Evolutionary conservation across 2,888 invertebrate genomes (phyloP), one percentile per base, ranked within the genome.

Genomic region (Machimus rusticus): DNA sequence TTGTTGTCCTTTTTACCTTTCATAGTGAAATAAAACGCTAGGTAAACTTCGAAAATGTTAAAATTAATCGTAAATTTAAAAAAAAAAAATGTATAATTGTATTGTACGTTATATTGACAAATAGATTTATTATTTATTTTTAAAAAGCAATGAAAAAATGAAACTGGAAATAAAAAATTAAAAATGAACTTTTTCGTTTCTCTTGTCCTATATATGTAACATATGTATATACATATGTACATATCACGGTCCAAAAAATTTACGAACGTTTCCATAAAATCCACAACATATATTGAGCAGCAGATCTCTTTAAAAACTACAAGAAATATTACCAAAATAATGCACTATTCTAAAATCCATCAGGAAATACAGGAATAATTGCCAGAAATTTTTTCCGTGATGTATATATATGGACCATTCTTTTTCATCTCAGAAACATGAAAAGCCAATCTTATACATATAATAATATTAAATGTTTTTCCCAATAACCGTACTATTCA

Each of bases 71-170:
- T 81, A 81, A 81, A 81, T 81, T 23, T 19, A 51, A 51, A 81
- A 55, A 43, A n/a, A 79, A 87, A 55, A 85, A 78, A 76, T 85
- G 85, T 87, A 87, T 87, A 85, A 87, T 76, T 85, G 87, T 87
- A 87, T 77, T 85, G 87, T 87, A 87, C 87, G 87, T 87, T 87
- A 87, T 87, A 87, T 77, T 77, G 78, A 84, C 23, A 87, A 87
- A 87, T 87, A 87, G 87, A 87, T 87, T 87, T 87, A 87, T 87
- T 87, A 87, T 87, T 87, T 87, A 87, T 87, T 87, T 87, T 87
- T 87, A 87, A 87, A 87, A 87, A 78, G 84, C 79, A 81, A 81
- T 87, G 87, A 87, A 66, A 81, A 81, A 87, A 82, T 81, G 43
- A 87, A 77, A 85, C 43, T 86, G 85, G 77, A 85, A 84, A 76